Base-by-base conservation (phyloP, 2,797 vertebrate species). In the Crocidura indochinensis region DNA sequence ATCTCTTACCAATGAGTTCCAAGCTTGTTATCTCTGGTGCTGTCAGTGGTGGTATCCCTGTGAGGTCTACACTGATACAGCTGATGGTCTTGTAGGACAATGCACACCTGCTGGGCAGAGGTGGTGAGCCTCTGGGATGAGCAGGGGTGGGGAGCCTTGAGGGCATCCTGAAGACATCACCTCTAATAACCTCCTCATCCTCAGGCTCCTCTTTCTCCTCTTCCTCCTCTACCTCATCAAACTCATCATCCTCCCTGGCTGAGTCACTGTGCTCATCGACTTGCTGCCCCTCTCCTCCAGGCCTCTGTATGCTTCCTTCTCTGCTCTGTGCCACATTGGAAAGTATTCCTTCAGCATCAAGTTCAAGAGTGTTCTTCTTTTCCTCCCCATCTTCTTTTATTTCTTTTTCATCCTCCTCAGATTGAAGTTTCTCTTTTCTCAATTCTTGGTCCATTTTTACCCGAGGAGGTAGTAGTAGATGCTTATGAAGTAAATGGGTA, bases 1-100 rank as follows among this genome's bases (percentile, higher is more conserved):
- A 8, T 92, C 17, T 91, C 98, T 98, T 97, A 99, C 99, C 99
- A 95, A 98, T 96, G 79, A 99, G 98, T 94, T 98, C 99, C 89
- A 99, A 98, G 81, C 98, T 98, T 88, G 97, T 99, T 87, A 99
- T 98, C 62, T 99, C 97, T 27, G 98, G 98, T 74, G 99, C 98
- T 85, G 96, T 97, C 84, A 99, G 98, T 5, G 98, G 97, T 72
- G 99, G 99, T 93, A 99, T 98, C 95, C 98, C 95, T 64, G 87
- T 97, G 19, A 99, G 98, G 91, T 97, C 98, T 56, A 97, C 98
- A 0, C 98, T 98, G 69, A 98, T 97, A 82, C 99, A 99, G 91
- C 98, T 99, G 92, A 99, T 91, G n/a, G 97, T 98, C 75, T 97
- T 98, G 24, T 99, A 99, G 0, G 98, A 98, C 90, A 98, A 97